phyloP scores from a whole-genome alignment of 1,140 invertebrate genomes.

The Dryas iulia region DNA sequence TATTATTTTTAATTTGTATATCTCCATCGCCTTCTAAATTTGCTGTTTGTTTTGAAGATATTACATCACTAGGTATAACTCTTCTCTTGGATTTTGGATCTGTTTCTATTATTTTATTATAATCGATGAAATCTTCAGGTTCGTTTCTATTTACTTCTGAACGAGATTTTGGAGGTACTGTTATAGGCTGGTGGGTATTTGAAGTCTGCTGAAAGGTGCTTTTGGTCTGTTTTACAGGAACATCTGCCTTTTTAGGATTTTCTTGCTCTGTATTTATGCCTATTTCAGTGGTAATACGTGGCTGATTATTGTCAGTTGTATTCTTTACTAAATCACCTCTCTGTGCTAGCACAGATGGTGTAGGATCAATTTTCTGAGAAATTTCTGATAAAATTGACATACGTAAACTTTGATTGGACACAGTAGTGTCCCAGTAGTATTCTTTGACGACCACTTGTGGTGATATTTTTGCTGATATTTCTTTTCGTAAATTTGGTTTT shows the following conservation, averaged over 20 bases:
- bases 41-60: not conserved
- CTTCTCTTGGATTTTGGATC: not conserved
- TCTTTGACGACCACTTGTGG: constrained; percentile 34
- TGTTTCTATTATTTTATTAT: not conserved
- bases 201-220: not conserved
- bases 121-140: not conserved
- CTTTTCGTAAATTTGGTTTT: constrained; percentile 2
- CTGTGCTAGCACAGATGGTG: not conserved
- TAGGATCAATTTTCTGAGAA: not conserved
- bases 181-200: not conserved
- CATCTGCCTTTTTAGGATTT: not conserved
- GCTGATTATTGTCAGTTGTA: not conserved
- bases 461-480: constrained; percentile 6
- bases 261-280: not conserved
- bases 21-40: not conserved
- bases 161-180: not conserved
- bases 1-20: not conserved
- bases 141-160: not conserved
- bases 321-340: not conserved
- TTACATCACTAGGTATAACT: not conserved
- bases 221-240: not conserved
- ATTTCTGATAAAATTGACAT: not conserved
- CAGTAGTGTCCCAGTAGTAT: constrained; percentile 36
- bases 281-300: not conserved
- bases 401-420: constrained; percentile 12